phyloP scores from a whole-genome alignment of 2,113 vertebrate species.

The Athene noctua region DNA sequence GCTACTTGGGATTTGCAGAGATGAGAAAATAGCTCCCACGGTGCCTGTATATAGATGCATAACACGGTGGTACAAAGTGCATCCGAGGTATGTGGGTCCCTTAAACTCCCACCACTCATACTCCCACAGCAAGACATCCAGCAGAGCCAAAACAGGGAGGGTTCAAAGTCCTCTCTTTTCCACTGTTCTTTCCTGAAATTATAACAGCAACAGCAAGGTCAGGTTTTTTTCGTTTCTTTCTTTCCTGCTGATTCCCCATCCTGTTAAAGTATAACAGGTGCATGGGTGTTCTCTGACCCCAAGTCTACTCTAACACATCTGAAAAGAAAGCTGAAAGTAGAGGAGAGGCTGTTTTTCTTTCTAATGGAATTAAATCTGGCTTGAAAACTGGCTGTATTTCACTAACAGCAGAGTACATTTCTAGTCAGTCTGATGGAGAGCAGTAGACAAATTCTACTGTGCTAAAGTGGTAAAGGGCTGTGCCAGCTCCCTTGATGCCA shows the following conservation, averaged over 20 bases:
- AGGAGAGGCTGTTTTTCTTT: not conserved
- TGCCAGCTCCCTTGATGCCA: not conserved
- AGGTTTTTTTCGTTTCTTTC: constrained; percentile 26
- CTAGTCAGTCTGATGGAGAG: not conserved
- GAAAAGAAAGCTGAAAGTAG: not conserved
- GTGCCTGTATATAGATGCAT: not conserved
- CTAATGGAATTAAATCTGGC: not conserved
- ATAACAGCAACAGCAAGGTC: constrained; percentile 20
- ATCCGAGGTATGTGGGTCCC: not conserved
- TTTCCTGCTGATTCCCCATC: constrained; percentile 31
- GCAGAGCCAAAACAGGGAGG: constrained; percentile 2
- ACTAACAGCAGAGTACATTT: not conserved
- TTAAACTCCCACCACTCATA: not conserved
- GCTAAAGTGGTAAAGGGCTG: not conserved
- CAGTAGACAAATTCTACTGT: not conserved
- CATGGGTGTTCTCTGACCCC: constrained; percentile 35
- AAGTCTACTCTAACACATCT: not conserved
- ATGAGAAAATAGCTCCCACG: not conserved
- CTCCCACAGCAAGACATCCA: not conserved
- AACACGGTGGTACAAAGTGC: accelerated
- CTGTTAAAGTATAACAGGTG: not conserved
- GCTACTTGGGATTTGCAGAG: not conserved
- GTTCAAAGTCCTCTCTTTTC: constrained; percentile 24
- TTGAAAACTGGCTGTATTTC: constrained; percentile 2
- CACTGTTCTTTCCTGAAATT: not conserved